Conservation (phyloP, 2,888 invertebrate genomes). For the Melanotus villosus region DNA sequence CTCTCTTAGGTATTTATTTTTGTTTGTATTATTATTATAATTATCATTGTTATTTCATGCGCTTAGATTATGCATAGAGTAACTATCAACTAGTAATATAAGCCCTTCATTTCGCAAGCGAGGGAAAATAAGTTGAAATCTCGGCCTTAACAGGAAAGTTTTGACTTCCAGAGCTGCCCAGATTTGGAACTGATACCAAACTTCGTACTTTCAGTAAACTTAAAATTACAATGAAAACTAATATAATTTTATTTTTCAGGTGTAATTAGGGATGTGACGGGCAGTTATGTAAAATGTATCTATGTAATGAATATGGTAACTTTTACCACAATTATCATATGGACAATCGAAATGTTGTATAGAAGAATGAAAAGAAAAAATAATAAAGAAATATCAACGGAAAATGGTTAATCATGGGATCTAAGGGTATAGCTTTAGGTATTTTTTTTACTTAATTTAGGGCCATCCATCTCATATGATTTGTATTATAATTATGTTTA, state of each 20-base stretch:
- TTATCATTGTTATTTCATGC: too few relatives aligned
- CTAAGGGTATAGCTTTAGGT: background rate
- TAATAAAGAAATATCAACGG: background rate
- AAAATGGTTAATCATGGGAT: slow-evolving; percentile 21
- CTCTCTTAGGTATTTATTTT: slow-evolving; percentile 72
- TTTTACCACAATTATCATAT: slow-evolving; percentile 72
- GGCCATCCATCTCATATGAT: background rate
- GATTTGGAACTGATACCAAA: too few relatives aligned
- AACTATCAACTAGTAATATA: too few relatives aligned
- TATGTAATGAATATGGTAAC: slow-evolving; percentile 75
- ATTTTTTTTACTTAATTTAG: background rate
- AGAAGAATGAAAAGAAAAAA: background rate
- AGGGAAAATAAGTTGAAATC: too few relatives aligned
- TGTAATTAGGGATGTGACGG: slow-evolving; percentile 73
- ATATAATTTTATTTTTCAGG: slow-evolving; percentile 73
- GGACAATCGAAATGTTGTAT: slow-evolving; percentile 69
- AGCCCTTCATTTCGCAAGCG: too few relatives aligned
- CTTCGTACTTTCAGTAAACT: too few relatives aligned
- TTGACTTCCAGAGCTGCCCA: too few relatives aligned
- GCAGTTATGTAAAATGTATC: slow-evolving; percentile 74
- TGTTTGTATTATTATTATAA: background rate
- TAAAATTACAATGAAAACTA: too few relatives aligned
- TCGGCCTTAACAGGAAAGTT: too few relatives aligned
- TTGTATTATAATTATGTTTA: background rate
- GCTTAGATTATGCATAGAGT: too few relatives aligned